Conservation (phyloP, 2,113 vertebrate genomes). For the Apistogramma diplotaenia region DNA sequence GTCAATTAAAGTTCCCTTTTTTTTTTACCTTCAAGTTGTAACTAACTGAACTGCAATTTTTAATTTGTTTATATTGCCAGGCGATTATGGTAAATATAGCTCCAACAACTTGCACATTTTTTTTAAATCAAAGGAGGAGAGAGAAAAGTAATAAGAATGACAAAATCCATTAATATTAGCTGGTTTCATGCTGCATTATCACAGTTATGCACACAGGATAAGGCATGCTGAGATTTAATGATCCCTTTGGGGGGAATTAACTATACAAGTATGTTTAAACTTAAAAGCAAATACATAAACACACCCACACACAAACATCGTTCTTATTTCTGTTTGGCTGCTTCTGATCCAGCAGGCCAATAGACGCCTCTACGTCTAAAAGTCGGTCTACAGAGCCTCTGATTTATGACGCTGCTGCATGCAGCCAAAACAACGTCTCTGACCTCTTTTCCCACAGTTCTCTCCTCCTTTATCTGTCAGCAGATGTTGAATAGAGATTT, state of each 20-base stretch:
- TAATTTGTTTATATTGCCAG: background rate
- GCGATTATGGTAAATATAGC: background rate
- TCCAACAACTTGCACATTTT: background rate
- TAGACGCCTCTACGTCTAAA: conserved; percentile 42
- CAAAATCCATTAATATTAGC: background rate
- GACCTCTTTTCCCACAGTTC: conserved; percentile 51
- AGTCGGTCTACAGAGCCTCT: conserved; percentile 32
- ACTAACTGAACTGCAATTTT: background rate
- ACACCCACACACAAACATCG: conserved; percentile 7
- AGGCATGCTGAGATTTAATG: conserved; percentile 14
- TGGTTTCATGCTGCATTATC: background rate
- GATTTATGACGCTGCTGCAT: conserved; percentile 55
- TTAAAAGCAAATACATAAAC: conserved; percentile 28
- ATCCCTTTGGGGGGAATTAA: conserved; percentile 41
- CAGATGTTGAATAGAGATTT: background rate
- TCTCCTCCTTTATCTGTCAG: conserved; percentile 32
- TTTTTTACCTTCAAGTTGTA: no score
- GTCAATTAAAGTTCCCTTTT: background rate
- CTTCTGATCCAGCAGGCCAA: conserved; percentile 45
- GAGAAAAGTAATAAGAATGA: background rate
- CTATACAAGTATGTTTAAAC: conserved; percentile 31
- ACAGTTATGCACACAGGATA: background rate
- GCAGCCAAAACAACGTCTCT: conserved; percentile 59
- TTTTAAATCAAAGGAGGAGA: background rate
- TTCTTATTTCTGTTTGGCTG: conserved; percentile 28